Percentiles rank a stretch among this genome's conserved stretches.
phyloP scores from a whole-genome alignment of 2,888 invertebrate species.

The Eristalis intricaria region DNA sequence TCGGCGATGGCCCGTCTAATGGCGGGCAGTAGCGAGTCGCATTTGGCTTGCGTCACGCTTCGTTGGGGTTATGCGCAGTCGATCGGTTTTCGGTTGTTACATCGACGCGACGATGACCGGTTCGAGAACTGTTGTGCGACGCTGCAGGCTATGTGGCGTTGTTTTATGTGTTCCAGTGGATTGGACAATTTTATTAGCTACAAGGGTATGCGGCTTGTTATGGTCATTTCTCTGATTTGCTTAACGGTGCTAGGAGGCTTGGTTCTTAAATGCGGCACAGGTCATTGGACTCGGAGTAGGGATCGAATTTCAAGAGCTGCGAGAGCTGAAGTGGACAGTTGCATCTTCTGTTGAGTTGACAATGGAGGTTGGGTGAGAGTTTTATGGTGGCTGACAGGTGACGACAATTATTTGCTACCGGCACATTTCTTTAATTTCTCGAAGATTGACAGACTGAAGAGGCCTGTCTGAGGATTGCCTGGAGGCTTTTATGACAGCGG shows the following conservation, averaged over 20 bases:
- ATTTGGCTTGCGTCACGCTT: slow-evolving; percentile 47
- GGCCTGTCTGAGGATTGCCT: too few relatives aligned
- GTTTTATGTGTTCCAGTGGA: background rate
- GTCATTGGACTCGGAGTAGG: background rate
- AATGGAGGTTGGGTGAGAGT: background rate
- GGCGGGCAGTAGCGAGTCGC: background rate
- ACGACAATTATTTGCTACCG: too few relatives aligned
- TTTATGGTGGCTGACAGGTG: too few relatives aligned
- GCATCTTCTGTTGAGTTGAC: background rate
- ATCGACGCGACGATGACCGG: slow-evolving; percentile 6
- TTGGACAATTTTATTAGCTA: background rate
- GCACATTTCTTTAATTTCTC: too few relatives aligned
- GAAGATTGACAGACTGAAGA: too few relatives aligned
- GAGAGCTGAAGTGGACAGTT: background rate
- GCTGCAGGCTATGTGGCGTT: background rate
- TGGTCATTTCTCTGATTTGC: background rate
- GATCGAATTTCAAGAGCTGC: background rate
- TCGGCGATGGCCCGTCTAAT: slow-evolving; percentile 21
- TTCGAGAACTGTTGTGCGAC: background rate
- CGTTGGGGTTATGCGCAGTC: slow-evolving; percentile 32
- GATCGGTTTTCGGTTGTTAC: slow-evolving; percentile 30
- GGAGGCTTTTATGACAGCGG: too few relatives aligned
- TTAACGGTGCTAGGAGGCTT: background rate
- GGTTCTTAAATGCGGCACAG: background rate
- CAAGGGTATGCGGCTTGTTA: background rate